Evolutionary conservation across 53 echinoderm and acorn worm species (phyloP).

Genomic region (Hippasteria phrygiana): DNA sequence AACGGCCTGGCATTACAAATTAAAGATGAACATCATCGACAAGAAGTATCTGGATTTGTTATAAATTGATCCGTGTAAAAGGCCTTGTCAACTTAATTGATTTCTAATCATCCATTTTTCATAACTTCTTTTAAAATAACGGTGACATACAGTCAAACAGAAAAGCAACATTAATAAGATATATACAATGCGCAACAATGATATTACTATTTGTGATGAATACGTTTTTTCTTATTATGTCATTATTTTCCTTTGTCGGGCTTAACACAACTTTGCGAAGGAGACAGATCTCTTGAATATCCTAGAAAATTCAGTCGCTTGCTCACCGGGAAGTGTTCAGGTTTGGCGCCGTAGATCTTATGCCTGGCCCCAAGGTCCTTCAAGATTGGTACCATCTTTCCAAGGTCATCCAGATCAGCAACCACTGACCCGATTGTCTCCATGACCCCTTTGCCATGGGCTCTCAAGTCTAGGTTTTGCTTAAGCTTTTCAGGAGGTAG

Average conservation of each 20-base stretch:
- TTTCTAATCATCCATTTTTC: no score
- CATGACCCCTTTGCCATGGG: conserved; percentile 69
- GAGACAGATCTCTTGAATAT: no score
- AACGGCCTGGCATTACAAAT: conserved; percentile 53
- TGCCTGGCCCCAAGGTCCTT: conserved; percentile 69
- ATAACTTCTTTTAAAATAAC: no score
- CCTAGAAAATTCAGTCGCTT: background rate
- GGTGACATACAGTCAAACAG: no score
- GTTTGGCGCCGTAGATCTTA: conserved; percentile 67
- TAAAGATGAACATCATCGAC: background rate
- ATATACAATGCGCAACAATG: no score
- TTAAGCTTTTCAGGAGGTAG: conserved; percentile 51
- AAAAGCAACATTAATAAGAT: no score
- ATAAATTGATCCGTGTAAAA: background rate
- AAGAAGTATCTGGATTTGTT: background rate
- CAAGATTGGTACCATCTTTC: conserved; percentile 47
- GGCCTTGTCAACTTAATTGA: background rate
- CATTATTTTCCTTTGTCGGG: no score
- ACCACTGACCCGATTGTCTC: conserved; percentile 71
- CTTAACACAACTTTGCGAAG: no score
- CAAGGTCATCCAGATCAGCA: conserved; percentile 67
- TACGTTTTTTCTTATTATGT: no score
- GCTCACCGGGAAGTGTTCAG: conserved; percentile 59
- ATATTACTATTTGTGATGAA: no score
- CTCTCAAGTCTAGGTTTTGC: conserved; percentile 52